Conservation (phyloP, 2,888 invertebrate species). For the Agrotis ipsilon region DNA sequence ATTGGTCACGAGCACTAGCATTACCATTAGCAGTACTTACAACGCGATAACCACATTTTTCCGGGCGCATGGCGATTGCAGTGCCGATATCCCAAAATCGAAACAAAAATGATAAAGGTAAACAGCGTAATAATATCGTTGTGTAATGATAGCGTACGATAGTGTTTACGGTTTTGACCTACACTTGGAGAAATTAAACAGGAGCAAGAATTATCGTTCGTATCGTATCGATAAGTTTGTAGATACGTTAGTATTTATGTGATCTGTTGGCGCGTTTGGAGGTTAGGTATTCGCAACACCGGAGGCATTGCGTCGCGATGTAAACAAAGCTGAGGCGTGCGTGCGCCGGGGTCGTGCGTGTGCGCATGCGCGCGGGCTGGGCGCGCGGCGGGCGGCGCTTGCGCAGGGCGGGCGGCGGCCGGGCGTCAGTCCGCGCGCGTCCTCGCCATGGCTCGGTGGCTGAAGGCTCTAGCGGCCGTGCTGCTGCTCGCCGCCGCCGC, state of each 20-base stretch:
- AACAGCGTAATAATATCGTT: too few species aligned
- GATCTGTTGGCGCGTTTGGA: conserved; percentile 43
- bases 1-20: too few species aligned
- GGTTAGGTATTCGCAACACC: conserved; percentile 44
- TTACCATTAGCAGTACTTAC: too few species aligned
- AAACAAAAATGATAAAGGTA: too few species aligned
- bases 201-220: too few species aligned
- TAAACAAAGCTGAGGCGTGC: conserved; percentile 71
- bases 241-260: conserved; percentile 8
- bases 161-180: conserved; percentile 1
- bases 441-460: conserved; percentile 90
- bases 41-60: too few species aligned
- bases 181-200: not conserved
- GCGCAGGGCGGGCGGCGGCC: conserved; percentile 77
- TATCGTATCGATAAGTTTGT: not conserved
- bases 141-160: too few species aligned
- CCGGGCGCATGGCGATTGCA: too few species aligned
- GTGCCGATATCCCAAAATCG: too few species aligned
- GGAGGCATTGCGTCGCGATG: conserved; percentile 67
- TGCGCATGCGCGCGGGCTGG: conserved; percentile 70
- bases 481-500: conserved; percentile 90
- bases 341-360: conserved; percentile 47
- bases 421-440: conserved; percentile 88
- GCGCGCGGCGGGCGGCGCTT: conserved; percentile 70
- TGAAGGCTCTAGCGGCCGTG: conserved; percentile 87